Conservation (phyloP, 2,888 invertebrate species). For the Tetragnatha montana region DNA sequence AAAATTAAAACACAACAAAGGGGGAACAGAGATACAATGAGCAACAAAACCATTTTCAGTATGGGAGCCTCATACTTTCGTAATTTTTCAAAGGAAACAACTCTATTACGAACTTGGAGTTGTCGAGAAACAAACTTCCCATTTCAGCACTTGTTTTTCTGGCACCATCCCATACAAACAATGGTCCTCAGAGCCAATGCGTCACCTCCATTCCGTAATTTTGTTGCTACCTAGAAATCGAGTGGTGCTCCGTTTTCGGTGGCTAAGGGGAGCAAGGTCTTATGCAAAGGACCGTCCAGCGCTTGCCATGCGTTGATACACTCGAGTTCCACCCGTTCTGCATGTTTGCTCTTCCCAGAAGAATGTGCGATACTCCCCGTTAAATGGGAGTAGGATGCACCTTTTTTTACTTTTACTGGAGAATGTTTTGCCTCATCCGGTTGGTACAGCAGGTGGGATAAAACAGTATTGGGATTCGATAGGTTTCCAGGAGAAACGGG, state of each 20-base stretch:
- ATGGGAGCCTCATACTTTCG: too few relatives aligned
- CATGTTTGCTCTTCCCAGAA: slow-evolving; percentile 44
- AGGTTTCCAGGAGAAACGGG: too few relatives aligned
- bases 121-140: neutral
- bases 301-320: slow-evolving; percentile 10
- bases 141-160: neutral
- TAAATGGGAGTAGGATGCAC: slow-evolving; percentile 10
- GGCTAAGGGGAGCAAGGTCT: slow-evolving; percentile 50
- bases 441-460: neutral
- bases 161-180: neutral
- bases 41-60: too few relatives aligned
- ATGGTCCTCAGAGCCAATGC: neutral
- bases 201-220: neutral
- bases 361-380: slow-evolving; percentile 25
- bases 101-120: too few relatives aligned
- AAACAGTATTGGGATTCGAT: too few relatives aligned
- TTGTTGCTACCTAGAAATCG: slow-evolving; percentile 13
- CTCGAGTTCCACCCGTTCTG: slow-evolving; percentile 36
- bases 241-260: neutral
- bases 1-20: too few relatives aligned
- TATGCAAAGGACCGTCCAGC: slow-evolving; percentile 13
- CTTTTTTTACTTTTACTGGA: neutral
- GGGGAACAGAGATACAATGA: too few relatives aligned
- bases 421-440: neutral
- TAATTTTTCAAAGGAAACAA: too few relatives aligned